Evolutionary conservation across 2,113 vertebrate genomes (phyloP).

Genomic region (Calyptomena viridis): DNA sequence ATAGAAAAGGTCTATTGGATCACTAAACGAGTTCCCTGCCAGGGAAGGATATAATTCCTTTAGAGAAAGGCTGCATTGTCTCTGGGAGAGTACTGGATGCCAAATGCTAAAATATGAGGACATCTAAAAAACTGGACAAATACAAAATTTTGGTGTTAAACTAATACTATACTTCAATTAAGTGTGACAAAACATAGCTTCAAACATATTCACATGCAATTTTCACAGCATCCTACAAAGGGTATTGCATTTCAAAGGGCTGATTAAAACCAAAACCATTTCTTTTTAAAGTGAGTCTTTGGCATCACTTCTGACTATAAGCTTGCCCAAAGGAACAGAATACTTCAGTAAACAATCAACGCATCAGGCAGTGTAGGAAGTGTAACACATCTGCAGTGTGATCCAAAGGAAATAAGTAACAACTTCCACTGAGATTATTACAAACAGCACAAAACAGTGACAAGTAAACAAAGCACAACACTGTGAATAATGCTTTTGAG

Average conservation of each 20-base stretch:
- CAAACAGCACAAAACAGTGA: neutral
- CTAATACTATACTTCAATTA: neutral
- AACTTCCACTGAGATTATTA: neutral
- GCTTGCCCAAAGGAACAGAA: neutral
- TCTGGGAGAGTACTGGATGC: neutral
- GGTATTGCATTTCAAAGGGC: neutral
- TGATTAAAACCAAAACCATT: neutral
- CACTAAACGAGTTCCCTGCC: neutral
- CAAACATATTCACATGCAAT: neutral
- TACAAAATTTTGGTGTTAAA: neutral
- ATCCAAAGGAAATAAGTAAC: constrained; percentile 24
- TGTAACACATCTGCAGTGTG: neutral
- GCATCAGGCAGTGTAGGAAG: neutral
- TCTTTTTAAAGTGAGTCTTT: neutral
- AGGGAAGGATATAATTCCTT: constrained; percentile 43
- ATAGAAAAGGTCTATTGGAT: constrained; percentile 60
- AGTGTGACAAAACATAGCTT: neutral
- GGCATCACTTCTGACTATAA: neutral
- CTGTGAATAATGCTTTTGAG: neutral
- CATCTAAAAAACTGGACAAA: neutral
- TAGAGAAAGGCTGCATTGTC: constrained; percentile 33
- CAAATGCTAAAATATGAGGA: constrained; percentile 29
- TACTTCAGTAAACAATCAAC: neutral
- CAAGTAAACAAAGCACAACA: neutral
- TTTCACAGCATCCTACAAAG: neutral